A percentile compares a stretch with the other conserved stretches of the same genome.
Conservation (phyloP, 2,797 vertebrate genomes). For the Myotis planiceps region DNA sequence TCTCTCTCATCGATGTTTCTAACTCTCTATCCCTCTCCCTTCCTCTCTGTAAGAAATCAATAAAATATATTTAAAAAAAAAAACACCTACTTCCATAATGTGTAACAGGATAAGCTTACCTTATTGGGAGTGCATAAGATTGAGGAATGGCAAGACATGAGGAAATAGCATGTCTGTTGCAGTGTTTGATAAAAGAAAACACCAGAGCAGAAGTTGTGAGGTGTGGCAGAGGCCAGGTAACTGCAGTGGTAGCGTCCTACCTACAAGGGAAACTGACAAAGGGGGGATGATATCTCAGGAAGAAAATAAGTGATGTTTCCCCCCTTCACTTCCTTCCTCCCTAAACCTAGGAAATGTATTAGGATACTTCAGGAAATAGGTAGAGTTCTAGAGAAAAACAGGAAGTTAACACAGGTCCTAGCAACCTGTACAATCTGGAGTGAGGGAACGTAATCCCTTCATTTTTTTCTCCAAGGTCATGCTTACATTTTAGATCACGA, state of each 20-base stretch:
- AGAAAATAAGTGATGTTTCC: neutral
- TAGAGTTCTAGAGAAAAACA: neutral
- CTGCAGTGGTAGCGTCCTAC: neutral
- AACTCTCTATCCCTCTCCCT: too few relatives aligned
- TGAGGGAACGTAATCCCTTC: neutral
- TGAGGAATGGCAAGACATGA: slow-evolving; percentile 8
- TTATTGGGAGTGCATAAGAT: slow-evolving; percentile 20
- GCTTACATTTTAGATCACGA: neutral
- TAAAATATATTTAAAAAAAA: too few relatives aligned
- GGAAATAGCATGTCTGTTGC: neutral
- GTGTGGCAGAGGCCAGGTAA: neutral
- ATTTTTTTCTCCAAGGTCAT: neutral
- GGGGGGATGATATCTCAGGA: neutral
- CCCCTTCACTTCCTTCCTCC: neutral
- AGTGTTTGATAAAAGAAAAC: slow-evolving; percentile 33
- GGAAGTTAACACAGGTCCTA: neutral
- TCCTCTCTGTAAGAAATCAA: too few relatives aligned
- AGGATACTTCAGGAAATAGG: neutral
- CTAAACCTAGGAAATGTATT: neutral
- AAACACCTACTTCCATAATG: slow-evolving; percentile 10
- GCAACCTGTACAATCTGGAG: neutral
- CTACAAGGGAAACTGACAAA: neutral
- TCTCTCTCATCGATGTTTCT: too few relatives aligned
- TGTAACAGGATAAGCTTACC: slow-evolving; percentile 44
- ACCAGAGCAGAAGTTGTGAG: neutral